phyloP scores from a whole-genome alignment of 2,113 vertebrate species.

The Ariopsis seemanni region DNA sequence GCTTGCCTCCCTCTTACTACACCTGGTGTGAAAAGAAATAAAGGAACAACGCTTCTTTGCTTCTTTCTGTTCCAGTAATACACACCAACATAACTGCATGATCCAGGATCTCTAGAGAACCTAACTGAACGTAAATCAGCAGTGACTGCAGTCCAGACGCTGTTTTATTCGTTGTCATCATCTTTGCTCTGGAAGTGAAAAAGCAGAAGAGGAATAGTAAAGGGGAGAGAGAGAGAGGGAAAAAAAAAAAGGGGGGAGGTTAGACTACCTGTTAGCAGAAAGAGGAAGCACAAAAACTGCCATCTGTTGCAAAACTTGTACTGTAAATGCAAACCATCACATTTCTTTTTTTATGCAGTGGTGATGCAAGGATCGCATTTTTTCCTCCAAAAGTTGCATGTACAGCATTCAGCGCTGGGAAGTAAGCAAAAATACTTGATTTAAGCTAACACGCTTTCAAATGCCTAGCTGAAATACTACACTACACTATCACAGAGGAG shows the following conservation, averaged over 20 bases:
- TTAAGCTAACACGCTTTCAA: constrained; percentile 7
- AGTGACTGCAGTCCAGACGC: constrained; percentile 9
- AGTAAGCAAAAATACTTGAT: constrained; percentile 16
- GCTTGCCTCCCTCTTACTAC: constrained; percentile 34
- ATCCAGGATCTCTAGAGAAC: not conserved
- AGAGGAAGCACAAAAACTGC: constrained; percentile 56
- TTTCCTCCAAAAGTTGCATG: constrained; percentile 38
- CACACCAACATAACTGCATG: not conserved
- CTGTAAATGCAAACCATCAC: constrained; percentile 55
- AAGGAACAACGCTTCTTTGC: constrained; percentile 15
- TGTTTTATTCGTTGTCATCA: constrained; percentile 6
- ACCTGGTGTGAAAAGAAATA: constrained; percentile 29
- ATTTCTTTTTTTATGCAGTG: constrained; percentile 34
- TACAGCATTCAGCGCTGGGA: constrained; percentile 33
- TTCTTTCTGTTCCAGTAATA: not conserved
- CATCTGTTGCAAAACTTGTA: constrained; percentile 53
- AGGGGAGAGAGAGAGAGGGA: constrained; percentile 1
- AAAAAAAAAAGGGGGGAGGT: constrained; percentile 13
- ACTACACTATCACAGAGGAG: not conserved
- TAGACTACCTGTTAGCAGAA: constrained; percentile 44
- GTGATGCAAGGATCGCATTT: constrained; percentile 51
- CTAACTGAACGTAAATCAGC: not conserved
- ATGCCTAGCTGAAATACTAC: not conserved
- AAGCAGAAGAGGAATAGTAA: constrained; percentile 23
- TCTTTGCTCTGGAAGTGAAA: constrained; percentile 37